Conservation (phyloP, 1,140 invertebrate species). For the Nasonia vitripennis region DNA sequence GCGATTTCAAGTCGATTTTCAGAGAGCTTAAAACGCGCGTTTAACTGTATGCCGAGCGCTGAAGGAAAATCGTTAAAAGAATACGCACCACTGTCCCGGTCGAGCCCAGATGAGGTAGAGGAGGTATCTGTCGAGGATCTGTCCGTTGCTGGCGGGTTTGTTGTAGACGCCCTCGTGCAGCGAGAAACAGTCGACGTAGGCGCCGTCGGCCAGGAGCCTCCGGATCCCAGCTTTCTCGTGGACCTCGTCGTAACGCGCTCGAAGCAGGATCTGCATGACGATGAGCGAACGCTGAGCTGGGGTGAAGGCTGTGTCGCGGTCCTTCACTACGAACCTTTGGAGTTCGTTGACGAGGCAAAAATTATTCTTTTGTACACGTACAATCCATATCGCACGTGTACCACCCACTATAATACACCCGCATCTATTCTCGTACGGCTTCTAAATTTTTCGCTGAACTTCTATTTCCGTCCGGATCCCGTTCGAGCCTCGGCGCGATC, state of each 20-base stretch:
- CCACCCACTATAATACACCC: too few species aligned
- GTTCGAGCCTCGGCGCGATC: too few species aligned
- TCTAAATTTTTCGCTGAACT: too few species aligned
- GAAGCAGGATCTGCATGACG: conserved; percentile 94
- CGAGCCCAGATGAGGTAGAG: conserved; percentile 94
- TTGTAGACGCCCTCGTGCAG: conserved; percentile 93
- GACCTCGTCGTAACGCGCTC: conserved; percentile 85
- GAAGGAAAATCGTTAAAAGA: too few species aligned
- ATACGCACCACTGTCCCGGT: conserved; percentile 81
- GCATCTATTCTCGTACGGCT: too few species aligned
- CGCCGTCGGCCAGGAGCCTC: conserved; percentile 89
- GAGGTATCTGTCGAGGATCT: conserved; percentile 84
- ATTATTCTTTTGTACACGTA: not conserved
- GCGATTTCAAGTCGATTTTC: too few species aligned
- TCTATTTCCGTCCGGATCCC: too few species aligned
- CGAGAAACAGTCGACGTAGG: conserved; percentile 91
- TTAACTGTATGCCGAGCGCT: too few species aligned
- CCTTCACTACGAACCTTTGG: conserved; percentile 90
- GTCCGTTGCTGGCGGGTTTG: conserved; percentile 79
- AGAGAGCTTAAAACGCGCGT: too few species aligned
- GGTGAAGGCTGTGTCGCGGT: conserved; percentile 89
- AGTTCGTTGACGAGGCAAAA: not conserved
- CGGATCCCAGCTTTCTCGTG: conserved; percentile 88
- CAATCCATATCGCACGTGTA: too few species aligned
- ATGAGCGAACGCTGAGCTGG: conserved; percentile 91